phyloP scores from a whole-genome alignment of 2,888 invertebrate genomes.

The Antitype chi region DNA sequence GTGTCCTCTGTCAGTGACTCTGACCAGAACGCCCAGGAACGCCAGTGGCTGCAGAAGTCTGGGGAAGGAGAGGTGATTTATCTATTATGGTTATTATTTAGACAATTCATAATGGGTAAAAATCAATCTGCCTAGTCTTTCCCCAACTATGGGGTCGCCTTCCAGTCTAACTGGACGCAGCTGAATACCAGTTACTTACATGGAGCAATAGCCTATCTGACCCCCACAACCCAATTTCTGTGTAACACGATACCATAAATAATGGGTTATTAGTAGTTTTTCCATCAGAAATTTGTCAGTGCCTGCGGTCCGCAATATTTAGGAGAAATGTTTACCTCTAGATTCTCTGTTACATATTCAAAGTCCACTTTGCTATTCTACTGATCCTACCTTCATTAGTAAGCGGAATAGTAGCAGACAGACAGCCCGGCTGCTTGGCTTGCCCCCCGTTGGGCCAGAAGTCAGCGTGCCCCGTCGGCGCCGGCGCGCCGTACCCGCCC shows the following conservation, averaged over 20 bases:
- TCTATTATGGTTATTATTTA: background rate
- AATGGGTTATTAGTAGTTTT: too few species aligned
- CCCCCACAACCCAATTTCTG: too few species aligned
- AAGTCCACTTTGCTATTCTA: background rate
- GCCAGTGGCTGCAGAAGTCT: constrained; percentile 89
- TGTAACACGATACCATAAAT: too few species aligned
- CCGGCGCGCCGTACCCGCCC: constrained; percentile 80
- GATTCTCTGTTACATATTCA: too few species aligned
- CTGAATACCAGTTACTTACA: background rate
- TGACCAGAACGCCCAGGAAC: constrained; percentile 86
- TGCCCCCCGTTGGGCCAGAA: constrained; percentile 88
- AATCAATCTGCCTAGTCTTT: background rate
- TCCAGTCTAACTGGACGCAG: background rate
- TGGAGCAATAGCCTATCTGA: too few species aligned
- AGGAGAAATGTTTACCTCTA: too few species aligned
- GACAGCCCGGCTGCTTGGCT: constrained; percentile 87
- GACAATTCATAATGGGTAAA: background rate
- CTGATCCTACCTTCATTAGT: constrained; percentile 74
- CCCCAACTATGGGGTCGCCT: background rate
- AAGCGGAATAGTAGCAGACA: constrained; percentile 70
- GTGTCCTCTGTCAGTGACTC: constrained; percentile 82
- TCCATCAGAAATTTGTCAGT: too few species aligned
- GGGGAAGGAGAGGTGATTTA: background rate
- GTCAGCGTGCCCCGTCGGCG: constrained; percentile 79
- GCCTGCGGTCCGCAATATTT: too few species aligned